Conservation (phyloP, 2,888 invertebrate species). For the Mesochorus sp. region DNA sequence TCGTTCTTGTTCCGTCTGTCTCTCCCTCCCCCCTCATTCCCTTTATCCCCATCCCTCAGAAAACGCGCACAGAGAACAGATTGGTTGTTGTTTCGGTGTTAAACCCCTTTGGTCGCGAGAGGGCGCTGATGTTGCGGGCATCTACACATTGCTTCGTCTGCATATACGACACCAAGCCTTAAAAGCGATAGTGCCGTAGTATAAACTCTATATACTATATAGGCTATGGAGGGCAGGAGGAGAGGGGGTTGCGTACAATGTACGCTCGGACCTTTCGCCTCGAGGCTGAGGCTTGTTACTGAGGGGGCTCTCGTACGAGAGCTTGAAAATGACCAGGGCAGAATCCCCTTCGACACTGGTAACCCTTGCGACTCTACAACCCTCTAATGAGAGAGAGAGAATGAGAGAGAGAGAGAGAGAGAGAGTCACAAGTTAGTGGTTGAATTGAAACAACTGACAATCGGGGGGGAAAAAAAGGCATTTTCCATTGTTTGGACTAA, state of each 20-base stretch:
- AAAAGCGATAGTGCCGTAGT: neutral
- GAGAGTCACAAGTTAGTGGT: neutral
- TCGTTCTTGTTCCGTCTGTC: neutral
- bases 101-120: slow-evolving; percentile 70
- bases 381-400: neutral
- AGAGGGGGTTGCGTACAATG: slow-evolving; percentile 14
- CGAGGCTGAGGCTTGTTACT: slow-evolving; percentile 33
- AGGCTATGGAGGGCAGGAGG: neutral
- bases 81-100: slow-evolving; percentile 76
- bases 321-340: slow-evolving; percentile 53
- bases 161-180: neutral
- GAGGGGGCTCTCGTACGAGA: slow-evolving; percentile 21
- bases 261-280: slow-evolving; percentile 30
- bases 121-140: slow-evolving; percentile 49
- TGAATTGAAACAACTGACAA: no score
- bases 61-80: slow-evolving; percentile 70
- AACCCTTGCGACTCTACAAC: neutral
- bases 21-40: neutral
- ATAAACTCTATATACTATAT: neutral
- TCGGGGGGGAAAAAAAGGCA: no score
- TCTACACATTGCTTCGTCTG: slow-evolving; percentile 1
- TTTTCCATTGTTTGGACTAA: no score
- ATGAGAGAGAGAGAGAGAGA: no score
- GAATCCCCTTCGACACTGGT: slow-evolving; percentile 30
- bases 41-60: slow-evolving; percentile 46